Evolutionary conservation across 2,888 invertebrate genomes (phyloP), one percentile per base, ranked within the genome.

Genomic region (Esperia sulphurella): DNA sequence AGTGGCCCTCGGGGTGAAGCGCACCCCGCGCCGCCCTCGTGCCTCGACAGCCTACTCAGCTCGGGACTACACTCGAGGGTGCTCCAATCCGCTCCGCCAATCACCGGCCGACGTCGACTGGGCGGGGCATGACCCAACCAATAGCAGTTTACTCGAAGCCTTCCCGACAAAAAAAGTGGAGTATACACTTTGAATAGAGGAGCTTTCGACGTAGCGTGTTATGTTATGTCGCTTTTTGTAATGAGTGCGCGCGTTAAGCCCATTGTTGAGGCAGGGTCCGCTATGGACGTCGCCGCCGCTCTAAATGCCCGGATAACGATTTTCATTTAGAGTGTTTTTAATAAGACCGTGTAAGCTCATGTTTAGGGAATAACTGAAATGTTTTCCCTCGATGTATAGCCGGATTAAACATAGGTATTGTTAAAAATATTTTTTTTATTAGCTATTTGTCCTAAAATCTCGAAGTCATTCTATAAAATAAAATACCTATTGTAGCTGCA

Each of bases 241-340:
- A 88, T 89, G 84, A 88, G 88, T 86, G 79, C 81, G 83, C 80
- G 85, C 85, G 84, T 83, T 89, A 88, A 89, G 88, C 84, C 88
- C 81, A 87, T 88, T 89, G 88, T 89, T 85, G 87, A 88, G 71
- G 79, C 80, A 76, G 76, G 79, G 83, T 83, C 82, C 83, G 83
- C 85, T 85, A 87, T 86, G 86, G 86, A 84, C 80, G 83, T 83
- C 82, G 83, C 84, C 82, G 83, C 84, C 82, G 87, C 83, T 83
- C 79, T 73, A 79, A 86, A 85, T 79, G 77, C 77, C 75, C 73
- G 81, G 83, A 82, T 88, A 87, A 88, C 85, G 86, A 88, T 87
- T 88, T 86, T 87, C 82, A 81, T 80, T 86, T 83, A 86, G 83
- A 87, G 87, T 87, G 86, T 83, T 85, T 83, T 85, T 87, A 85